Percentiles rank a stretch among this genome's conserved stretches.
phyloP scores from a whole-genome alignment of 2,113 vertebrate genomes.

The Spermophilus dauricus region DNA sequence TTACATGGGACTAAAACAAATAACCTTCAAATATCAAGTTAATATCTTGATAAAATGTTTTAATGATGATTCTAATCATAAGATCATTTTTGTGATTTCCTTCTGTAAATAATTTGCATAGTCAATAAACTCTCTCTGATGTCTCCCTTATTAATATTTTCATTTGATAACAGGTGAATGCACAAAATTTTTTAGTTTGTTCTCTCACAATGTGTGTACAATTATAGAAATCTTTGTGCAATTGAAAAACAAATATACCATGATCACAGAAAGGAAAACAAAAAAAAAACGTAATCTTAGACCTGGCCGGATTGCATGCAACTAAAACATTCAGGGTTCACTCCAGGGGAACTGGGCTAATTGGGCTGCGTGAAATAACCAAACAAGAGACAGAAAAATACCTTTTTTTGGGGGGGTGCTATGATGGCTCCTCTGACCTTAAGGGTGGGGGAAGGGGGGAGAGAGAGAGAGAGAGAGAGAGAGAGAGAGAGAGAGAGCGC shows the following conservation, averaged over 20 bases:
- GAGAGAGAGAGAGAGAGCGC: no score
- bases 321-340: no score
- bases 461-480: no score
- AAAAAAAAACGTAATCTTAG: background rate
- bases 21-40: background rate
- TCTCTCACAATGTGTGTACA: background rate
- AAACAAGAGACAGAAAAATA: no score
- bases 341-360: no score
- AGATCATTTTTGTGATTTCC: background rate
- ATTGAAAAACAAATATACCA: background rate
- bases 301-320: no score
- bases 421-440: no score
- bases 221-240: background rate
- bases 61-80: background rate
- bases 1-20: background rate
- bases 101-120: background rate
- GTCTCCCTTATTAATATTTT: background rate
- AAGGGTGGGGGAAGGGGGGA: no score
- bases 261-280: background rate
- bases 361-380: no score
- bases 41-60: background rate
- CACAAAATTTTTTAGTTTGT: background rate
- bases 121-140: background rate
- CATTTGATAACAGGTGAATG: background rate
- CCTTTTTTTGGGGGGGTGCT: no score